Percentiles rank a stretch among this genome's conserved stretches.
Conservation (phyloP, 2,113 vertebrate species). For the Todiramphus saurophagus region DNA sequence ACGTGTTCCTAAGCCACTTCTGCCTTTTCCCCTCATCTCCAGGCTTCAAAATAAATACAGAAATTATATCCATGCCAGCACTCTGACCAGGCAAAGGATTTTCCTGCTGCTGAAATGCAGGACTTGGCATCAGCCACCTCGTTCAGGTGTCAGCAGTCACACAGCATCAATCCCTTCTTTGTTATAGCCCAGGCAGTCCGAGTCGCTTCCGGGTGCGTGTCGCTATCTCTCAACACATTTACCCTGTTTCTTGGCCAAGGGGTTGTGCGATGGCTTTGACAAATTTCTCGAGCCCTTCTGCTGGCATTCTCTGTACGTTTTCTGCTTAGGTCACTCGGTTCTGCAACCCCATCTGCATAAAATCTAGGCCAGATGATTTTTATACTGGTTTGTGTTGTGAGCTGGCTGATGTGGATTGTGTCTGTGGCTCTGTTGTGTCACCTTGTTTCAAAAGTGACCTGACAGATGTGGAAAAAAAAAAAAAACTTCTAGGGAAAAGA, state of each 20-base stretch:
- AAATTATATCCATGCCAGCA: background rate
- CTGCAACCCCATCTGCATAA: background rate
- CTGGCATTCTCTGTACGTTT: background rate
- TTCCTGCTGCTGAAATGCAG: background rate
- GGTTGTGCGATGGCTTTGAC: background rate
- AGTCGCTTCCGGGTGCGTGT: background rate
- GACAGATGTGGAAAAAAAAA: background rate
- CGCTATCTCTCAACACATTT: background rate
- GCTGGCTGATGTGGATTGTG: background rate
- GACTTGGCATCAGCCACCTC: background rate
- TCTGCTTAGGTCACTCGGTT: background rate
- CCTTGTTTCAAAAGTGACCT: background rate
- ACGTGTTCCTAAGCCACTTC: accelerated
- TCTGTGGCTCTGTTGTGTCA: background rate
- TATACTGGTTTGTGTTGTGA: background rate
- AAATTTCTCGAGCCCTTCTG: background rate
- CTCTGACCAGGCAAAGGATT: background rate
- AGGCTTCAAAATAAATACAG: background rate
- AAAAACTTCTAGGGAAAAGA: background rate
- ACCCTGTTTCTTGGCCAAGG: background rate
- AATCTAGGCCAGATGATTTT: background rate
- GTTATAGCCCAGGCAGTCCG: background rate
- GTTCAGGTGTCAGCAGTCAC: background rate
- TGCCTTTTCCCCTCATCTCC: background rate
- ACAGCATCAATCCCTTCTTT: background rate